These are phyloP conservation scores for Sebastes cheni DNA, from an alignment of 2,797 vertebrate genomes.

Conservation along the genomic window DNA sequence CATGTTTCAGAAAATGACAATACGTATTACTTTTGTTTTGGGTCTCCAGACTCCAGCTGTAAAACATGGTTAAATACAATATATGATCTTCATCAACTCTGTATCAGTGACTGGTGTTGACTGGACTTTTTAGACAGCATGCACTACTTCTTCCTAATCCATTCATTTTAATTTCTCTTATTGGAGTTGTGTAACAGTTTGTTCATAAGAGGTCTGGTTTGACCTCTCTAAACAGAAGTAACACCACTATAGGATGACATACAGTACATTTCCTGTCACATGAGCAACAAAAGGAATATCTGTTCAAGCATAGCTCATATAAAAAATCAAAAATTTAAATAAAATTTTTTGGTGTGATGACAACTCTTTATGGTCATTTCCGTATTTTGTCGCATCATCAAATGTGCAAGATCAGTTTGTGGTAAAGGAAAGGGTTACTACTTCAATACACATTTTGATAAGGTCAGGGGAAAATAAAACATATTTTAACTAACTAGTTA, in stretches of 20 bases:
- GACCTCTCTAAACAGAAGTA: neutral
- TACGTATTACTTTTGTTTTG: neutral
- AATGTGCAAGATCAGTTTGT: neutral
- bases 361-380: neutral
- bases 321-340: neutral
- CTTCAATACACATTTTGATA: neutral
- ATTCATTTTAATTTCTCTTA: neutral
- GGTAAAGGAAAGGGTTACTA: neutral
- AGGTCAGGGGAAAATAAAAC: neutral
- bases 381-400: neutral
- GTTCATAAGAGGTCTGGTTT: neutral
- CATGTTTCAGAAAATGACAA: neutral
- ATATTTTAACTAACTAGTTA: neutral
- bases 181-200: neutral
- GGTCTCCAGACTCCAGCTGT: neutral
- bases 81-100: neutral
- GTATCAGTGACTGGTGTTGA: fast-evolving
- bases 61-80: neutral
- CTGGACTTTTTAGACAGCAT: neutral
- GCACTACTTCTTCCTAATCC: neutral
- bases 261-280: too few species aligned
- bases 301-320: neutral
- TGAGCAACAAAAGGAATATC: neutral
- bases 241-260: neutral
- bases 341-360: neutral